These are phyloP conservation scores for Eulemur macaco DNA, from an alignment of 2,113 vertebrate species.

Conservation along the genomic window DNA sequence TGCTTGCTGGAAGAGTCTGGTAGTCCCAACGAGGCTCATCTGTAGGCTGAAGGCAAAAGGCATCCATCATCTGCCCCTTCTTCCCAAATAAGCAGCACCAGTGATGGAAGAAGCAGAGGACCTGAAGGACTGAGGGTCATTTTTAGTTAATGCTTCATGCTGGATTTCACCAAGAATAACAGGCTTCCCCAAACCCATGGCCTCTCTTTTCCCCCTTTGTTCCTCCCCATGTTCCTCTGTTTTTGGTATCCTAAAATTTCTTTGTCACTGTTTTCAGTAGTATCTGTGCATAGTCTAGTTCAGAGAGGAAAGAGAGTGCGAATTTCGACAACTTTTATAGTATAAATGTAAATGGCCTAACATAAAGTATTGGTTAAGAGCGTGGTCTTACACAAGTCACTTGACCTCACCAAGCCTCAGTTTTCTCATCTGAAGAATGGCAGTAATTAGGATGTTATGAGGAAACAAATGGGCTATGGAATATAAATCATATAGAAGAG, in stretches of 20 bases:
- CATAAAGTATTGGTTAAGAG: not conserved
- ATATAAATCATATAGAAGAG: not conserved
- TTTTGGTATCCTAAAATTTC: not conserved
- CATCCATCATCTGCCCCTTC: too few species aligned
- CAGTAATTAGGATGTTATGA: not conserved
- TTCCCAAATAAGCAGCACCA: not conserved
- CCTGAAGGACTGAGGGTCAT: not conserved
- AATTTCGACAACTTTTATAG: not conserved
- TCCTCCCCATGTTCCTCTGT: too few species aligned
- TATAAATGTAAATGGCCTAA: not conserved
- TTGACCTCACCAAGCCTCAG: not conserved
- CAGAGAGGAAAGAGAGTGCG: not conserved
- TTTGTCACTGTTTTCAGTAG: not conserved
- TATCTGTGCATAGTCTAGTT: not conserved
- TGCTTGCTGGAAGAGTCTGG: not conserved
- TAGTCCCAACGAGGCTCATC: not conserved
- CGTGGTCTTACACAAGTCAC: not conserved
- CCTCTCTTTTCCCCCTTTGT: not conserved
- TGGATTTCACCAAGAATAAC: not conserved
- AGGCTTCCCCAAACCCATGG: not conserved
- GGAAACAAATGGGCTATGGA: not conserved
- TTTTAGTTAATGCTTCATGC: not conserved
- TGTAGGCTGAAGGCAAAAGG: not conserved
- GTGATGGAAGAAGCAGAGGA: not conserved
- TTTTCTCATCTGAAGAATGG: not conserved